Base-by-base conservation (phyloP, 2,113 vertebrate genomes). In the Archilochus colubris region DNA sequence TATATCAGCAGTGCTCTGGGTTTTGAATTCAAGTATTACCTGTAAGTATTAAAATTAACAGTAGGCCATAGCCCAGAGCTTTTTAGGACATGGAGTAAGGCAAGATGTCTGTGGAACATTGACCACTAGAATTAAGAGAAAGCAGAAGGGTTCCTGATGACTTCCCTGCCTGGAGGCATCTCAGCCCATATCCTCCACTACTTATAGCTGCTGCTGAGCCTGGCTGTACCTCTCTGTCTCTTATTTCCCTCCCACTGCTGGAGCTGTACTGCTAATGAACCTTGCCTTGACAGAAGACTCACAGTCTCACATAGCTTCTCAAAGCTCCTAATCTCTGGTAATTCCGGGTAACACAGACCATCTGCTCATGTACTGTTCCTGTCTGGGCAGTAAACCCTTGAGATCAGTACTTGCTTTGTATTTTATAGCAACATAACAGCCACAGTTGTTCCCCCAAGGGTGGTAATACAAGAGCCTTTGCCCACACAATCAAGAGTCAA, bases 201-300 rank as follows among this genome's bases (percentile, higher is more conserved):
- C 0, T 0, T 0, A 31, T 14, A 75, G 72, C 38, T 27, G 31
- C 14, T 8, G 38, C 6, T 9, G 33, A 57, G 28, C 17, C 67
- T 82, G 64, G 7, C 24, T 61, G 4, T 68, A 57, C 17, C 24
- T 1, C 1, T 6, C 44, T 54, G 22, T 53, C 19, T 88, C 74
- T 25, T 67, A 40, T 30, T 58, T 69, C 10, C 76, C 7, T 69
- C 8, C 22, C 1, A 0, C 12, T 64, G 14, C 24, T 85, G 78
- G 24, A 82, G 25, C 2, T n/a, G 30, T n/a, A 22, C 13, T 58
- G 9, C 33, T 75, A 24, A 53, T 0, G 9, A 63, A 58, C 18
- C 3, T 11, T 20, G 18, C 23, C 31, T 68, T 75, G 53, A 68
- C 23, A 81, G 64, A 44, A 38, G 28, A 80, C 27, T 12, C 57